A percentile compares a stretch with the other conserved stretches of the same genome.
These are phyloP conservation scores for Pseudorhombus dupliciocellatus DNA, from an alignment of 2,113 vertebrate species.

Conservation along the genomic window DNA sequence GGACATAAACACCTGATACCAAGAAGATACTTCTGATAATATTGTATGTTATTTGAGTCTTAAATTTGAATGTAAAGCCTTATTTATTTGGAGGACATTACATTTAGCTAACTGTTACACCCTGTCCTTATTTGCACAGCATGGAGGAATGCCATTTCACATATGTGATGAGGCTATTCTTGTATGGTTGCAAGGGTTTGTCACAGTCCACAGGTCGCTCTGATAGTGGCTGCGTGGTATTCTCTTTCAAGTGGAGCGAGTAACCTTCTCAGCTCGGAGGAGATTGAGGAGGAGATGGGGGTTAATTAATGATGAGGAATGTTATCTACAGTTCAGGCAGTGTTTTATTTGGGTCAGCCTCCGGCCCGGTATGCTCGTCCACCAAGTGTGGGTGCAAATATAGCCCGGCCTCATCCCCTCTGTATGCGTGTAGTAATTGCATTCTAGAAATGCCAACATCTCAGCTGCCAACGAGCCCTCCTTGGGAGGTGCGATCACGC, in stretches of 20 bases:
- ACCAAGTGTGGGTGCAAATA: conserved; percentile 63
- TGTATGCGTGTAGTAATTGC: conserved; percentile 72
- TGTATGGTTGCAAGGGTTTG: conserved; percentile 47
- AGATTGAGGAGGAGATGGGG: neutral
- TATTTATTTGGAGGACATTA: neutral
- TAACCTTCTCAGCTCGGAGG: conserved; percentile 24
- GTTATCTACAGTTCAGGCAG: conserved; percentile 45
- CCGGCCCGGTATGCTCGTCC: conserved; percentile 46
- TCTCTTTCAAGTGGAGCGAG: conserved; percentile 38
- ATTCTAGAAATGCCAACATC: conserved; percentile 73
- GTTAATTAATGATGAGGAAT: conserved; percentile 54
- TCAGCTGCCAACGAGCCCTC: conserved; percentile 72
- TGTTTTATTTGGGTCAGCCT: conserved; percentile 66
- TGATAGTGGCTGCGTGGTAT: conserved; percentile 26
- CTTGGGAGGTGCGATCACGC: conserved; percentile 76
- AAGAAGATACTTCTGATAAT: conserved; percentile 21
- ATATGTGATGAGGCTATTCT: conserved; percentile 61
- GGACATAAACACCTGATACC: conserved; percentile 31
- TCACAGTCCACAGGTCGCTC: conserved; percentile 44
- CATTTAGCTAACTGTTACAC: conserved; percentile 8
- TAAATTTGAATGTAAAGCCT: neutral
- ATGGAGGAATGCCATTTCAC: conserved; percentile 54
- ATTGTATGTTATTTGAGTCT: conserved; percentile 6
- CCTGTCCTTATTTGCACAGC: conserved; percentile 40
- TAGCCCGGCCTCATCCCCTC: conserved; percentile 63